A percentile compares a stretch with the other conserved stretches of the same genome.
Conservation (phyloP, 2,113 vertebrate species). For the Centropus bengalensis region DNA sequence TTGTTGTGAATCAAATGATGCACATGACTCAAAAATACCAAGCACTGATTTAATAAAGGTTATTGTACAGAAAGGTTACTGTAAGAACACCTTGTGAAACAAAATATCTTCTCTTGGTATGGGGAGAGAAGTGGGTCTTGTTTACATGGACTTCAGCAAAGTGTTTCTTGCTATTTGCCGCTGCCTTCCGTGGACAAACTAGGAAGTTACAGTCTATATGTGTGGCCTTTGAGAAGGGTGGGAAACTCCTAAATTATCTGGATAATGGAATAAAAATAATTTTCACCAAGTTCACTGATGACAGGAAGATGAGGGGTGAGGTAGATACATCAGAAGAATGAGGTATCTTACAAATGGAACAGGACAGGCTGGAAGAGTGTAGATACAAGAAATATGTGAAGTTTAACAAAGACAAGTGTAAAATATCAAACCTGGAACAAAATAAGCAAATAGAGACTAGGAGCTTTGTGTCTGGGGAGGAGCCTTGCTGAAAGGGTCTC, state of each 20-base stretch:
- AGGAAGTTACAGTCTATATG: not conserved
- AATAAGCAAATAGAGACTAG: not conserved
- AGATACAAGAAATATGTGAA: no score
- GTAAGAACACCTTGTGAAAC: not conserved
- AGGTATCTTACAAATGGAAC: not conserved
- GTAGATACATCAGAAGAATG: fast-evolving
- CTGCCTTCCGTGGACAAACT: not conserved
- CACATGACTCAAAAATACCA: not conserved
- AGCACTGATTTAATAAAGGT: fast-evolving
- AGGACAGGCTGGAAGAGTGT: not conserved
- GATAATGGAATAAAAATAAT: not conserved
- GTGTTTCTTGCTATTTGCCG: not conserved
- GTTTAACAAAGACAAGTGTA: not conserved
- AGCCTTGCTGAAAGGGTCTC: not conserved
- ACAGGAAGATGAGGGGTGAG: not conserved
- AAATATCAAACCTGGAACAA: not conserved
- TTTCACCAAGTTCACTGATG: not conserved
- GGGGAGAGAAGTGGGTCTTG: not conserved
- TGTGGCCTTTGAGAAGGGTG: fast-evolving
- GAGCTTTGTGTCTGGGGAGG: not conserved
- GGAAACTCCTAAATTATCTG: not conserved
- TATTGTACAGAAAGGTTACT: no score
- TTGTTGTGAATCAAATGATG: not conserved
- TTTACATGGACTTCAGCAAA: not conserved
- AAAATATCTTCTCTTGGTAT: not conserved